Evolutionary conservation across 2,888 invertebrate genomes (phyloP), one percentile per base, ranked within the genome.

Genomic region (Lochmaea crataegi): DNA sequence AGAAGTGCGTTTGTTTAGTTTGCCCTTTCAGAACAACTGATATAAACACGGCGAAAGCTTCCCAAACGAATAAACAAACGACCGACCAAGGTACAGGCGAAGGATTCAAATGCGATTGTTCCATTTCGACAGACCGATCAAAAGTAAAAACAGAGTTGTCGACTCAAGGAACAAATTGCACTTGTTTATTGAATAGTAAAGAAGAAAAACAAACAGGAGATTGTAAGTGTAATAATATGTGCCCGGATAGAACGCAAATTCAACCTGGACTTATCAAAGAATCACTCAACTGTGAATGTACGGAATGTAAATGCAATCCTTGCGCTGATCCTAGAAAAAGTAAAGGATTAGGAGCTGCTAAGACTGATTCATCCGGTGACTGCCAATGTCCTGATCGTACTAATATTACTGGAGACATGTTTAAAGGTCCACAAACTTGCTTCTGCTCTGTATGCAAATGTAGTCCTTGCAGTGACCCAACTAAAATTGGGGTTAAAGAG

Each of bases 61-160:
- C 53, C 0, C 53, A 53, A 10, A 53, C 53, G n/a, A 53, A 53
- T 18, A 53, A 53, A 10, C 53, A 1, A 53, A 53, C 53, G 16
- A 10, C 18, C 3, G 53, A 53, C 2, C 16, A 53, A 53, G 16
- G 18, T 16, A 53, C 53, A 16, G 53, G 18, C 16, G 18, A 18
- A 53, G 18, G 53, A 48, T n/a, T n/a, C 48, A 48, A 48, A 14
- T 48, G 48, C n/a, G 48, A 48, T 48, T 48, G 48, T 48, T 48
- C 48, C n/a, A n/a, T 48, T 53, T 18, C 53, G 10, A 53, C 16
- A 10, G 16, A 16, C 16, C 16, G 16, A 53, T 53, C 53, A 18
- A 53, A 7, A 53, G 53, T 18, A n/a, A 53, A 53, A 53, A 32
- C 32, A 0, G 32, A 32, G 32, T 32, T 7, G 32, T 32, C 32